Conservation (phyloP, 2,797 vertebrate species). For the Gephyroberyx darwinii region DNA sequence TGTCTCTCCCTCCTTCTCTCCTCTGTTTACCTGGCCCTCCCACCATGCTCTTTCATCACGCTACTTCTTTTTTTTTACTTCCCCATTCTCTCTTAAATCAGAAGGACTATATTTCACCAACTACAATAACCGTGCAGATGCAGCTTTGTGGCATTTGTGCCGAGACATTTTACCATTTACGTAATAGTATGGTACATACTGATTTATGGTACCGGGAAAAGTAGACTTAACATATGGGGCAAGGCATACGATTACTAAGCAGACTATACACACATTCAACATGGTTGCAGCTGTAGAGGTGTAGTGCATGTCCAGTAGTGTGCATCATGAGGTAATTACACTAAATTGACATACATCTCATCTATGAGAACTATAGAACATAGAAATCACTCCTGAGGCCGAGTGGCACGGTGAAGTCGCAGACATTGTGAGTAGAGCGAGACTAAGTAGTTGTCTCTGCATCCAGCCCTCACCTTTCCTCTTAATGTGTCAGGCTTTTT, state of each 20-base stretch:
- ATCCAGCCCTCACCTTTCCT: constrained; percentile 25
- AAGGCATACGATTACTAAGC: not conserved
- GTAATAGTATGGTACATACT: not conserved
- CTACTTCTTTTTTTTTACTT: not conserved
- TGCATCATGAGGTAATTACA: not conserved
- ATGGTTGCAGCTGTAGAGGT: no score
- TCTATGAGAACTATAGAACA: not conserved
- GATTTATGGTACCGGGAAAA: not conserved
- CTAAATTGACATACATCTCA: not conserved
- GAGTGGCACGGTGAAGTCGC: constrained; percentile 7
- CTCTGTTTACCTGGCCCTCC: constrained; percentile 65
- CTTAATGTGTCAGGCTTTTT: constrained; percentile 21
- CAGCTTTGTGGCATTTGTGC: constrained; percentile 12
- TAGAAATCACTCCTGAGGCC: not conserved
- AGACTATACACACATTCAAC: not conserved
- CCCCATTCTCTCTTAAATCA: not conserved
- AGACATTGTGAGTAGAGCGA: constrained; percentile 25
- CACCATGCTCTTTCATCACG: constrained; percentile 31
- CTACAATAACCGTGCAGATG: constrained; percentile 8
- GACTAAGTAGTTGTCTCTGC: constrained; percentile 16
- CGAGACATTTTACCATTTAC: not conserved
- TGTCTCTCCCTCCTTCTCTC: constrained; percentile 38
- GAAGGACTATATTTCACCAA: constrained; percentile 13
- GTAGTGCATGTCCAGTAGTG: no score
- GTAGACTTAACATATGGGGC: not conserved